Conservation (phyloP, 2,797 vertebrate genomes). For the Rousettus madagascariensis region DNA sequence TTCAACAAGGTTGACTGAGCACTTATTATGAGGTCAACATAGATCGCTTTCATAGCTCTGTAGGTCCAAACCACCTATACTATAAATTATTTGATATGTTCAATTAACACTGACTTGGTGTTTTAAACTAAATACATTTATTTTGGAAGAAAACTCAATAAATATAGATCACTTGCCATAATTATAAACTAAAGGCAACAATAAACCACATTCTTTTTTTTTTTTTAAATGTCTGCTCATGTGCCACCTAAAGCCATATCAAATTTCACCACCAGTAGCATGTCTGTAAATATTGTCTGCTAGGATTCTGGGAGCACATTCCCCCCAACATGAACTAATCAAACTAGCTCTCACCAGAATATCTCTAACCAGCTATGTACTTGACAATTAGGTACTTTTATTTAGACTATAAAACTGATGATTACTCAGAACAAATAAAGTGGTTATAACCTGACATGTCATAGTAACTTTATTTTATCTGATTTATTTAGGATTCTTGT, state of each 20-base stretch:
- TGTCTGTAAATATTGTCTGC: not conserved
- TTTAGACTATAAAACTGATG: not conserved
- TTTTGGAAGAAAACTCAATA: not conserved
- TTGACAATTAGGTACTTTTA: not conserved
- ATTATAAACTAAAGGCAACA: not conserved
- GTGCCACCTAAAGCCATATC: not conserved
- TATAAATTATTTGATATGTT: not conserved
- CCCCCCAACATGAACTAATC: no score
- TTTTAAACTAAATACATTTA: slow-evolving; percentile 20
- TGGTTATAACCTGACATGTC: not conserved
- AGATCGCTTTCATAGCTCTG: not conserved
- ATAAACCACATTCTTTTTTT: not conserved
- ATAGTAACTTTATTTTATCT: not conserved
- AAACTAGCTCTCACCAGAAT: not conserved
- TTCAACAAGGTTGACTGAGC: not conserved
- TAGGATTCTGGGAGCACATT: not conserved
- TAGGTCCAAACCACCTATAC: not conserved
- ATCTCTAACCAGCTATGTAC: not conserved
- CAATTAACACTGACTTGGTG: not conserved
- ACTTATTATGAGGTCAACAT: not conserved
- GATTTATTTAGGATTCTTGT: not conserved
- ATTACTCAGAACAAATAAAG: not conserved
- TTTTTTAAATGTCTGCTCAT: not conserved
- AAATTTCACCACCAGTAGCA: not conserved
- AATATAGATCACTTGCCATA: not conserved